Conservation (phyloP, 2,888 invertebrate genomes). For the Luperina nickerlii region DNA sequence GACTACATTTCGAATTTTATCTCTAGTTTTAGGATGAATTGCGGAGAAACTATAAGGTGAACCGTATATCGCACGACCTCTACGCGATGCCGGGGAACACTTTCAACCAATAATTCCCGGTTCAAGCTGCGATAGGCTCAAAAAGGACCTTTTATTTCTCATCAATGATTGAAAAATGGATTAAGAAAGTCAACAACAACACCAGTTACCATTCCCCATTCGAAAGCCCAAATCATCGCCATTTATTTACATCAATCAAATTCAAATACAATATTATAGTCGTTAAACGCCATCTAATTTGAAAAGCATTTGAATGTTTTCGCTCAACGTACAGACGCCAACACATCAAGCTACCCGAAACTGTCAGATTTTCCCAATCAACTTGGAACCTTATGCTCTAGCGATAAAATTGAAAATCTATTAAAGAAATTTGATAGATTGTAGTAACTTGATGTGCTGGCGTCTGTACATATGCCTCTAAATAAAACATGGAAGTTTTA, state of each 20-base stretch:
- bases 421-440: too few species aligned
- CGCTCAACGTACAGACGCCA: conserved; percentile 33
- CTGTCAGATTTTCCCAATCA: too few species aligned
- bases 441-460: too few species aligned
- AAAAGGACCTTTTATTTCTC: too few species aligned
- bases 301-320: conserved; percentile 59
- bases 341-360: too few species aligned
- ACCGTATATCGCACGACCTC: too few species aligned
- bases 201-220: conserved; percentile 11
- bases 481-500: conserved; percentile 64
- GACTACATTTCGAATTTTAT: not conserved
- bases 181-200: conserved; percentile 2
- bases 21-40: not conserved
- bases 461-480: conserved; percentile 38
- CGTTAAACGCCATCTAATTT: conserved; percentile 28
- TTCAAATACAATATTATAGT: conserved; percentile 18
- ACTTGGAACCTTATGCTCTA: too few species aligned
- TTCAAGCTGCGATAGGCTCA: not conserved
- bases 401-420: too few species aligned
- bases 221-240: conserved; percentile 4
- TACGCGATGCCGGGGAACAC: not conserved
- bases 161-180: not conserved
- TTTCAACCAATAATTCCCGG: not conserved
- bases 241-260: conserved; percentile 42
- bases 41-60: not conserved